Evolutionary conservation across 2,888 invertebrate species (phyloP), one percentile per base, ranked within the genome.

Genomic region (Lithodes maja): DNA sequence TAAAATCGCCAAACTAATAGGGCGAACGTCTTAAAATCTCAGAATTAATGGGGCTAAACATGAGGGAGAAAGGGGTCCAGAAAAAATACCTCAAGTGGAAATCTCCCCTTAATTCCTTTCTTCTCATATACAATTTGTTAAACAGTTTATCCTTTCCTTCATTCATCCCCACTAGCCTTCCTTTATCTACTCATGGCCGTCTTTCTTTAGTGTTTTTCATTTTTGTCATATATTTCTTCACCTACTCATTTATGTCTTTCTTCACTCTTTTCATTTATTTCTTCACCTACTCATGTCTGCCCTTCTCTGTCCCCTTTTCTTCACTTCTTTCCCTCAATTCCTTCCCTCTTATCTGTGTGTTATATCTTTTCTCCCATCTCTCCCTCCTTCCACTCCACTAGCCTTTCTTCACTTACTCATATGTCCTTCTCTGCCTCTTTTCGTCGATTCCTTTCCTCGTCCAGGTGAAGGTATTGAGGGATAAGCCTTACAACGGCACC

Each of bases 131-230:
- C 74, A 9, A 5, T 15, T 33, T 74, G 17, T 74, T 33, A 33
- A n/a, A 33, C 77, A 50, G 33, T 77, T 49, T 77, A 17, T 77
- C 77, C 50, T 12, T 61, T 61, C 61, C 71, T n/a, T n/a, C 71
- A 71, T n/a, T 71, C 71, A 7, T 61, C 5, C 61, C 61, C 12
- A 5, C 12, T 7, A 7, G 61, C 12, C 61, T 71, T n/a, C 71
- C 3, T 71, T 71, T 71, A 71, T 71, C n/a, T 71, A 15, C 71
- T 71, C 71, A 3, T 15, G 3, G 12, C 12, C 0, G 15, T 71
- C 71, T 71, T 71, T 61, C 12, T 5, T 61, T 61, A 7, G 12
- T 61, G 7, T 61, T 61, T 12, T 61, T 61, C 0, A 61, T 7
- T 61, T 61, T 61, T 12, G 0, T 71, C n/a, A 71, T 61, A 7